phyloP scores from a whole-genome alignment of 37 sponge, comb jelly and placozoan genomes.

The Beroe forskalii region DNA sequence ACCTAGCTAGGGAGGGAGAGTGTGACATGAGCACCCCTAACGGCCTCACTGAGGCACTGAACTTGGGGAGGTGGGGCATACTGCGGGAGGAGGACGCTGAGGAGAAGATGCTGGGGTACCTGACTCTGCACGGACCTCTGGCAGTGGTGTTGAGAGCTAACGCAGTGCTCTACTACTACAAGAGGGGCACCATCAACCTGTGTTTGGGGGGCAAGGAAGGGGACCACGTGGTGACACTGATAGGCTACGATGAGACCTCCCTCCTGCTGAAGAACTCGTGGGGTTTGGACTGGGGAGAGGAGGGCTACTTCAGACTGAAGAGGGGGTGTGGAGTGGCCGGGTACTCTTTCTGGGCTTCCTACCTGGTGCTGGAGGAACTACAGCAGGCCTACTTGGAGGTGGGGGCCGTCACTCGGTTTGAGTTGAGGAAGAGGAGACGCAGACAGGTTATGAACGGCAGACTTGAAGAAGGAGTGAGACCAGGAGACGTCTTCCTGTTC shows the following conservation, averaged over 20 bases:
- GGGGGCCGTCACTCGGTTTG: too few relatives aligned
- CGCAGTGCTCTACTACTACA: neutral
- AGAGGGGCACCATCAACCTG: neutral
- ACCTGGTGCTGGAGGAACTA: too few relatives aligned
- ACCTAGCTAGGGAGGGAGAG: neutral
- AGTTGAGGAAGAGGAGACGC: too few relatives aligned
- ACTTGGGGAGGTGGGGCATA: neutral
- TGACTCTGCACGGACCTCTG: neutral
- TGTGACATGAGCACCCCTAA: neutral
- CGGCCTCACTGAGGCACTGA: neutral
- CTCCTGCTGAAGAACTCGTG: neutral
- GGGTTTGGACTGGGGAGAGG: slow-evolving; percentile 17
- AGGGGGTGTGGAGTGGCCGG: slow-evolving; percentile 26
- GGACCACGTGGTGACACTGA: neutral
- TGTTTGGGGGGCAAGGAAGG: neutral
- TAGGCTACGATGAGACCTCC: neutral
- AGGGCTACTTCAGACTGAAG: neutral
- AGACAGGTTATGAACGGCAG: too few relatives aligned
- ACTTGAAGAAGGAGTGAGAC: too few relatives aligned
- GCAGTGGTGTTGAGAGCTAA: neutral
- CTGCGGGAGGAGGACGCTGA: neutral
- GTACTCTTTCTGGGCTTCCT: slow-evolving; percentile 12
- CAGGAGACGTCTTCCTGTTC: too few relatives aligned
- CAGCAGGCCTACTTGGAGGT: too few relatives aligned
- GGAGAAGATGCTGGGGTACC: neutral